Conservation (phyloP, 2,888 invertebrate genomes). For the Hydrotaea diabolus region DNA sequence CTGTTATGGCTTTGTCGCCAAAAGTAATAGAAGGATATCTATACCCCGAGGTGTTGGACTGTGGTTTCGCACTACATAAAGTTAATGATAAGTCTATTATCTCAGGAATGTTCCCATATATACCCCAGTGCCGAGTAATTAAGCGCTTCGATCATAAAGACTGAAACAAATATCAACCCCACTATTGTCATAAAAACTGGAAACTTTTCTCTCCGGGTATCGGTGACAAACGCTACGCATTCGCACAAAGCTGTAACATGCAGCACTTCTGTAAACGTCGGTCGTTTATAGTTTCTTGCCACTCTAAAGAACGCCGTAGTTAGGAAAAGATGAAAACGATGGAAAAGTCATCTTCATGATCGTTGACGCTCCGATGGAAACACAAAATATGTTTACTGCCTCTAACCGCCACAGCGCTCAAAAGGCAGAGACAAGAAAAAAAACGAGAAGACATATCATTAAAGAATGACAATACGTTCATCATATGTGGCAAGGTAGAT, state of each 20-base stretch:
- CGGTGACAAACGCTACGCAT: constrained; percentile 1
- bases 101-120: too few species aligned
- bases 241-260: neutral
- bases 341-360: constrained; percentile 47
- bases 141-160: too few species aligned
- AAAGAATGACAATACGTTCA: constrained; percentile 30
- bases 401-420: neutral
- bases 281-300: constrained; percentile 55
- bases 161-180: too few species aligned
- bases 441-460: constrained; percentile 43
- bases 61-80: too few species aligned
- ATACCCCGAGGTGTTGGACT: too few species aligned
- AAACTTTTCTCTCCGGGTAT: neutral
- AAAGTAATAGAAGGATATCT: too few species aligned
- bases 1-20: too few species aligned
- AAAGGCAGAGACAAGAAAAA: neutral
- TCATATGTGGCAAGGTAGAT: neutral
- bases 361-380: constrained; percentile 19
- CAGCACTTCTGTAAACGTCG: neutral
- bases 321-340: neutral
- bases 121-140: too few species aligned
- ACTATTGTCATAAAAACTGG: too few species aligned
- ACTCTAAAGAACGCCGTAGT: constrained; percentile 9
- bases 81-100: too few species aligned
- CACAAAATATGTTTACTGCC: neutral